Base-by-base conservation (phyloP, 1,140 invertebrate species). In the Trissolcus basalis region DNA sequence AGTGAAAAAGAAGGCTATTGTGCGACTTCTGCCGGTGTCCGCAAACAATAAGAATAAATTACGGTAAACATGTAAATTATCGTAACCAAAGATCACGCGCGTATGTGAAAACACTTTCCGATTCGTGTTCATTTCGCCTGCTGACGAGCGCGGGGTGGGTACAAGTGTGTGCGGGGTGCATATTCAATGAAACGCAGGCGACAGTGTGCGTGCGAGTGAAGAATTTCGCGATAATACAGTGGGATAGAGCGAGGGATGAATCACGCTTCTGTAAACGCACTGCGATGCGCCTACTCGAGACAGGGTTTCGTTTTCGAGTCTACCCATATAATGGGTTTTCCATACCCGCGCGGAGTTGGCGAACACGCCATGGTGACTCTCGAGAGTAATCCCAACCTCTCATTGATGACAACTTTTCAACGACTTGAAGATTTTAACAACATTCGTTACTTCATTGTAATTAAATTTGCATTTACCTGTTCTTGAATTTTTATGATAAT, bases 241-340 rank as follows among this genome's bases (percentile, higher is more conserved):
- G 50, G n/a, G n/a, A n/a, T 27, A 58, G 14, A 43, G 33, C 48
- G 60, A 69, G 56, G 75, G 68, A 19, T 58, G 69, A 73, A 69
- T 78, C 75, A 65, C 63, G 63, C 47, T 60, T 68, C 43, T 16
- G 32, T 61, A 70, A 67, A 8, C 39, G 55, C 27, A 27, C 15
- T 14, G 63, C 60, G 59, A 69, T 78, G 54, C 63, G 63, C 51
- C 67, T 71, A 58, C 48, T 68, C 45, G 50, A 64, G 59, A 72
- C 58, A 61, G 58, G 67, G 63, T 68, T 76, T 79, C 44, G 68
- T 63, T 75, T 68, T 72, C 60, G 45, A 71, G 67, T 75, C 64
- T 64, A 69, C 39, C 55, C 61, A 35, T 77, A 27, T 27, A 67
- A 67, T 65, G 55, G 15, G 49, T 69, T 64, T n/a, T n/a, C n/a